Base-by-base conservation (phyloP, 2,797 vertebrate species). In the Periophthalmus magnuspinnatus region DNA sequence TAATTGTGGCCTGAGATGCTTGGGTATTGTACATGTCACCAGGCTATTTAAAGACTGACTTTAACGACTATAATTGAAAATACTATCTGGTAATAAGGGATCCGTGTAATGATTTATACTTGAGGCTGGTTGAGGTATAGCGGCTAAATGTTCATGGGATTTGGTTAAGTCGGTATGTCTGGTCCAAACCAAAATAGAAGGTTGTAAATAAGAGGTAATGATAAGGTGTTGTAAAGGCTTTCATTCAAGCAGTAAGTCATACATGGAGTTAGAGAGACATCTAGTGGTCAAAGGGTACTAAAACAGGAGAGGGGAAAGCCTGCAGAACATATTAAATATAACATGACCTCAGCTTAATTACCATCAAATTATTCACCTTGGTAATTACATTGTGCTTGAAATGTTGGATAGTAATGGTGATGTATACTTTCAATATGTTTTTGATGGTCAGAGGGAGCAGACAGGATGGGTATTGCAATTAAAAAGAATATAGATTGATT, bases 31-130 rank as follows among this genome's bases (percentile, higher is more conserved):
- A 62, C 84, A 82, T 87, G 79, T 81, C 83, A 82, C 70, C 81
- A 36, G 65, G 71, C 83, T 91, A 90, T 88, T 85, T 85, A 84
- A 86, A 79, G 84, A 83, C 65, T 54, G 76, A 70, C 84, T 86
- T 83, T 72, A 86, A 71, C 59, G 22, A 71, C 67, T 64, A 57
- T 72, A 74, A 73, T 47, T 28, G 45, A 79, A 59, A 22, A 62
- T 33, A 22, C 59, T 28, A 74, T 80, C 68, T 78, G 70, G 81
- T 77, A 71, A 87, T 80, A 54, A 10, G 32, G 56, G 77, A 54
- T 66, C 70, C 70, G 60, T 67, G 67, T 14, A 9, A 63, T 45
- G 83, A 84, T 84, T 84, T 80, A 72, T 71, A 50, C 32, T 38
- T 38, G 38, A 68, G 70, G 67, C 78, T 74, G 13, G 65, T 21